A percentile compares a stretch with the other conserved stretches of the same genome.
Evolutionary conservation across 2,888 invertebrate genomes (phyloP).

Genomic region (Alentia gelatinosa): DNA sequence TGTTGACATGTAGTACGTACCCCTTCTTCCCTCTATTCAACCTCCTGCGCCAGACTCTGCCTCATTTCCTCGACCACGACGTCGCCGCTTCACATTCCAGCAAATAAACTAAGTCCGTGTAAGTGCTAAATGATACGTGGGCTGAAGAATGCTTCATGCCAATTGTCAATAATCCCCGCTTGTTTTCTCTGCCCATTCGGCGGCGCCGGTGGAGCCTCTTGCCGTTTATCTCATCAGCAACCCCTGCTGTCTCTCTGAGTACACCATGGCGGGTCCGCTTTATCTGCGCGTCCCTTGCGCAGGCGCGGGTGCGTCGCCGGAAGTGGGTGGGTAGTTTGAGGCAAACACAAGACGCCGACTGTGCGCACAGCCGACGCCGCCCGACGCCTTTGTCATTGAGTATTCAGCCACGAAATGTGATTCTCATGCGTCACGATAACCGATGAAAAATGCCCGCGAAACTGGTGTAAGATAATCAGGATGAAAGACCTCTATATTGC

Average conservation of each 20-base stretch:
- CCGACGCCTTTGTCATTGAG: not conserved
- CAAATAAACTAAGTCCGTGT: not conserved
- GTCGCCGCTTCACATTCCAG: not conserved
- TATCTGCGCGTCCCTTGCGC: not conserved
- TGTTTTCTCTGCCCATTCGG: not conserved
- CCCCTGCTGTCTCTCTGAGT: not conserved
- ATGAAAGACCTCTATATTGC: not conserved
- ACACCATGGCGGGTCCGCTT: not conserved
- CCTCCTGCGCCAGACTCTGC: not conserved
- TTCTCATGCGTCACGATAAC: conserved; percentile 11
- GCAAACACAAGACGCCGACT: not conserved
- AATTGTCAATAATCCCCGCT: not conserved
- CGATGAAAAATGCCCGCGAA: not conserved
- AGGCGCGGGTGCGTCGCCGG: not conserved
- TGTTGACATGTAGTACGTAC: not conserved
- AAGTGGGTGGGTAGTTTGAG: not conserved
- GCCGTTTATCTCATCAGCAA: not conserved
- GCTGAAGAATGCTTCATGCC: not conserved
- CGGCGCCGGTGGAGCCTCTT: not conserved
- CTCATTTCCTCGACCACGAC: not conserved
- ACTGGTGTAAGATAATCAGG: not conserved
- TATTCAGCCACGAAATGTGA: conserved; percentile 11
- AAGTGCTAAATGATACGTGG: not conserved
- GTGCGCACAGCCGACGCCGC: not conserved
- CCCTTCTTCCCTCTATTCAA: too few relatives aligned